These are phyloP conservation scores for Centroberyx gerrardi DNA, from an alignment of 2,797 vertebrate genomes.

Conservation along the genomic window DNA sequence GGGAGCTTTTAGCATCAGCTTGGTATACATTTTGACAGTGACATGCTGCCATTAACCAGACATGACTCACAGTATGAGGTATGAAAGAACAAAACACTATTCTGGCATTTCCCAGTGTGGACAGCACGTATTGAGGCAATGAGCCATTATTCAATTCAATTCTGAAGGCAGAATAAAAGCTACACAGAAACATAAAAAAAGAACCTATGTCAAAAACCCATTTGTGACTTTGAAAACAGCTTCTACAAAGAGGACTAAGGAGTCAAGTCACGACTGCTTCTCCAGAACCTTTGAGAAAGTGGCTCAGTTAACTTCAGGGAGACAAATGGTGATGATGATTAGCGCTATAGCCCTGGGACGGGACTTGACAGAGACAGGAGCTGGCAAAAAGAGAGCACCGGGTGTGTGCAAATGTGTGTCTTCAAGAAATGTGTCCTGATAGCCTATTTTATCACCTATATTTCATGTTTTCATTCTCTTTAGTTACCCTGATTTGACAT, in stretches of 20 bases:
- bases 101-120: neutral
- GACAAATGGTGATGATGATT: neutral
- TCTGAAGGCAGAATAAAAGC: neutral
- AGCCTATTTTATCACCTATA: too few species aligned
- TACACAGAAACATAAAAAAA: neutral
- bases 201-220: neutral
- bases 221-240: neutral
- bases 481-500: too few species aligned
- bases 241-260: neutral
- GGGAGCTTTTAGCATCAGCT: neutral
- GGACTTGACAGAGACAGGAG: neutral
- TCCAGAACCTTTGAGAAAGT: neutral
- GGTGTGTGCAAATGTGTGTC: too few species aligned
- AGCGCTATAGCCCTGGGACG: neutral
- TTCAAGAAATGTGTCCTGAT: too few species aligned
- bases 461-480: too few species aligned
- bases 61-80: neutral
- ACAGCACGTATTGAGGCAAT: neutral
- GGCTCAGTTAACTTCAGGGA: neutral
- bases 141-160: neutral
- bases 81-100: neutral
- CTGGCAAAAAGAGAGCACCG: neutral
- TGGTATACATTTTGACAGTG: neutral
- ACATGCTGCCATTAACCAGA: neutral
- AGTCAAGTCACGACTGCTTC: neutral